phyloP scores from a whole-genome alignment of 2,888 invertebrate genomes.

The Clistopyga incitator region DNA sequence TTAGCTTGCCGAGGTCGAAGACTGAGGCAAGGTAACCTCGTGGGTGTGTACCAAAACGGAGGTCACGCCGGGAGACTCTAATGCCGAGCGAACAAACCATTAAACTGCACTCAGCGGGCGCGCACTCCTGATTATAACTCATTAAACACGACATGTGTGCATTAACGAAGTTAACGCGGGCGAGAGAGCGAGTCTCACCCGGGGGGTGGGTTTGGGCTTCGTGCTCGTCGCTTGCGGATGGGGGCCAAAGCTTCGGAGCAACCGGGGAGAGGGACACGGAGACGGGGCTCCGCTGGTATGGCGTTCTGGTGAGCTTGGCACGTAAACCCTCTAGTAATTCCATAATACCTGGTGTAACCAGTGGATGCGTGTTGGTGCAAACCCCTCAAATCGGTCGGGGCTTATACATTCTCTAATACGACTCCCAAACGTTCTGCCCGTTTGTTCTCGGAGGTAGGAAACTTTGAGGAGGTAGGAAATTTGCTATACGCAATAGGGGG shows the following conservation, averaged over 20 bases:
- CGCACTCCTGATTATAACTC: conserved; percentile 79
- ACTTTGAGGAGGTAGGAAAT: not conserved
- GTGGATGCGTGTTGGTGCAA: conserved; percentile 41
- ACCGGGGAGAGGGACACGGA: not conserved
- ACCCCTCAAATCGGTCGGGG: conserved; percentile 58
- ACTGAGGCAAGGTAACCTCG: not conserved
- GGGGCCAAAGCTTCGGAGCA: not conserved
- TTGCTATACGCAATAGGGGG: not conserved
- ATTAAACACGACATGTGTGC: conserved; percentile 78
- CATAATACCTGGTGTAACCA: conserved; percentile 62
- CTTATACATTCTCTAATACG: conserved; percentile 30
- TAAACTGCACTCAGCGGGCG: conserved; percentile 77
- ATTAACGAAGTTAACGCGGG: conserved; percentile 75
- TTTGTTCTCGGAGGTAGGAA: not conserved
- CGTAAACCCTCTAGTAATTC: conserved; percentile 66
- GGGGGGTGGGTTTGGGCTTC: conserved; percentile 30
- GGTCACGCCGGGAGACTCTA: conserved; percentile 64
- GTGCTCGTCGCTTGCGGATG: not conserved
- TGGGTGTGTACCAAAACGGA: conserved; percentile 19
- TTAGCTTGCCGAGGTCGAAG: conserved; percentile 1
- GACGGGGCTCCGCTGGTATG: not conserved
- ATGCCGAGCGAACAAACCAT: conserved; percentile 76
- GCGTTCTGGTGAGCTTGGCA: conserved; percentile 28
- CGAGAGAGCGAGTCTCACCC: conserved; percentile 40
- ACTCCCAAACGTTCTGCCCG: not conserved